Percentiles rank a stretch among this genome's conserved stretches.
These are phyloP conservation scores for Strigamia crassipes DNA, from an alignment of 2,888 invertebrate species.

Conservation along the genomic window DNA sequence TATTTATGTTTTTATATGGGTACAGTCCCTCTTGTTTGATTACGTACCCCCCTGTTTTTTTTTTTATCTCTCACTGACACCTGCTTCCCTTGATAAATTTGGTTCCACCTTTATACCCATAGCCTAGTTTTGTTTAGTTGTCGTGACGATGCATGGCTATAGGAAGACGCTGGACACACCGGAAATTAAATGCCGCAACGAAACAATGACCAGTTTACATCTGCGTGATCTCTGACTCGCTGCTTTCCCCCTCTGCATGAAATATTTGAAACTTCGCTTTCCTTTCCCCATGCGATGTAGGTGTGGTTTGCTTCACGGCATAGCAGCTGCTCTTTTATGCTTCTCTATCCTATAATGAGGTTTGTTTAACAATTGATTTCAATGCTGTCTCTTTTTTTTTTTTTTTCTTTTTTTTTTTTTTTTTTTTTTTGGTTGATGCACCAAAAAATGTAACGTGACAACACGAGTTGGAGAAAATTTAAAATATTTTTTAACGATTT, in stretches of 20 bases:
- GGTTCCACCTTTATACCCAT: slow-evolving; percentile 27
- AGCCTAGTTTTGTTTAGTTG: slow-evolving; percentile 12
- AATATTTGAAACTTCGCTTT: slow-evolving; percentile 13
- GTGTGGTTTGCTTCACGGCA: slow-evolving; percentile 10
- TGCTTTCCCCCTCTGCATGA: background rate
- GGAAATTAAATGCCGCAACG: slow-evolving; percentile 32
- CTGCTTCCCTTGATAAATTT: slow-evolving; percentile 37
- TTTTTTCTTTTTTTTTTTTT: background rate
- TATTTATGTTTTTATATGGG: background rate
- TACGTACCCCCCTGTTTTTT: background rate
- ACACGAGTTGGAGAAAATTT: no score
- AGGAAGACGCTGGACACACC: slow-evolving; percentile 42
- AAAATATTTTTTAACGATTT: no score
- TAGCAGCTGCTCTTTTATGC: slow-evolving; percentile 22
- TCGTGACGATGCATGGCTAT: slow-evolving; percentile 40
- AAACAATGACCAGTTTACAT: slow-evolving; percentile 38
- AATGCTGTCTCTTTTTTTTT: background rate
- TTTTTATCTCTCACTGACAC: background rate
- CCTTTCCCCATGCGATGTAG: background rate
- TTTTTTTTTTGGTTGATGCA: background rate
- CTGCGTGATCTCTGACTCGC: slow-evolving; percentile 20
- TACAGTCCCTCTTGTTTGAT: background rate
- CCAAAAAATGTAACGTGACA: background rate
- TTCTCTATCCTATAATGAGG: background rate
- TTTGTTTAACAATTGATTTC: background rate